These are phyloP conservation scores for Carcina quercana DNA, from an alignment of 2,888 invertebrate species.

Conservation along the genomic window DNA sequence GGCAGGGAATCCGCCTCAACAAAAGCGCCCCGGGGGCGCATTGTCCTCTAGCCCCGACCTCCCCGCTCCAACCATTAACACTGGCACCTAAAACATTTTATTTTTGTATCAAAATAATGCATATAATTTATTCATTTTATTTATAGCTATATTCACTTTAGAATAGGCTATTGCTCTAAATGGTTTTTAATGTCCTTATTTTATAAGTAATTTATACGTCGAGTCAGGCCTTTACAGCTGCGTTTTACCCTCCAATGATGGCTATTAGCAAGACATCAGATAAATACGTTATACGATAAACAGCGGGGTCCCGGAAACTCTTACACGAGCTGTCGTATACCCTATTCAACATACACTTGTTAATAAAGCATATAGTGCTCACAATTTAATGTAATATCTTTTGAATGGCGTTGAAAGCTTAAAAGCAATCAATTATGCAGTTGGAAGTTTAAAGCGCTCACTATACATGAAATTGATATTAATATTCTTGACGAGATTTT, in stretches of 20 bases:
- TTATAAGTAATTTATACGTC: slow-evolving; percentile 61
- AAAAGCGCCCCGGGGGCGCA: slow-evolving; percentile 67
- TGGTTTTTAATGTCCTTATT: slow-evolving; percentile 70
- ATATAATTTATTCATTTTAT: slow-evolving; percentile 62
- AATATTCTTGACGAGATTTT: too few species aligned
- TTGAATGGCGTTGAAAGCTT: neutral
- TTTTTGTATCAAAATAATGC: slow-evolving; percentile 62
- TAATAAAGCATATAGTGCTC: slow-evolving; percentile 20
- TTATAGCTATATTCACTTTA: slow-evolving; percentile 51
- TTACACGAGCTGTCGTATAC: slow-evolving; percentile 32
- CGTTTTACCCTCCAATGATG: slow-evolving; percentile 54
- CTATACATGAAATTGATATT: too few species aligned
- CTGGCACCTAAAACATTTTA: slow-evolving; percentile 63
- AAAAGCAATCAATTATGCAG: neutral
- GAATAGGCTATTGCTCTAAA: slow-evolving; percentile 67
- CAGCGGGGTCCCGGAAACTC: slow-evolving; percentile 44
- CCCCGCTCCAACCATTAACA: slow-evolving; percentile 58
- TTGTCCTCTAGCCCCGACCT: slow-evolving; percentile 55
- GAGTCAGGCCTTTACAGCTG: slow-evolving; percentile 51
- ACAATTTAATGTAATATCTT: slow-evolving; percentile 3
- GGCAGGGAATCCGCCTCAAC: slow-evolving; percentile 59
- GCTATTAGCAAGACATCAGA: slow-evolving; percentile 64
- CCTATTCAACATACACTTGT: slow-evolving; percentile 19
- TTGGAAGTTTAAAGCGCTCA: too few species aligned
- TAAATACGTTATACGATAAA: slow-evolving; percentile 42